Evolutionary conservation across 2,888 invertebrate genomes (phyloP), one percentile per base, ranked within the genome.

Genomic region (Perithous albicinctus): DNA sequence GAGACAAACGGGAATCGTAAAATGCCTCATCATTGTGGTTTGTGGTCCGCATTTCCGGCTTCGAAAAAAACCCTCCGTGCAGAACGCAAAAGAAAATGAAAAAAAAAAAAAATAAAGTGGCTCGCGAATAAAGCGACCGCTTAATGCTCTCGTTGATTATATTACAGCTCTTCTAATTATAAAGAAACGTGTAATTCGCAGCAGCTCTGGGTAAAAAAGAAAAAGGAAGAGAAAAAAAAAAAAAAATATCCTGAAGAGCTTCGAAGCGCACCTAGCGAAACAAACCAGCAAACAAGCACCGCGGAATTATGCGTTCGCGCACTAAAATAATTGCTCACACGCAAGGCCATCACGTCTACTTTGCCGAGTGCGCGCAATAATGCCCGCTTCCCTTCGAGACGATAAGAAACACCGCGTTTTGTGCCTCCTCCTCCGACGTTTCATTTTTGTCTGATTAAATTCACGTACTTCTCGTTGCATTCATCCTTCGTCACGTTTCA

Each of bases 241-340:
- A n/a, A n/a, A n/a, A n/a, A n/a, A n/a, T n/a, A n/a, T n/a, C n/a
- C n/a, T n/a, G n/a, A n/a, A n/a, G 54, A 54, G 23, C 48, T 32
- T 12, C 43, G 56, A 64, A 56, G 63, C 72, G 35, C 72, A 56
- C 64, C 56, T 72, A 56, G 75, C 51, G 48, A 74, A 75, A 78
- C 78, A 82, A 78, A 70, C 48, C 66, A 54, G 51, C 56, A 67
- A 46, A 29, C 35, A 6, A 56, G 26, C 46, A 56, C 64, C 63
- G 35, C 41, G 54, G 61, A 77, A 73, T 73, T 69, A 77, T 78
- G 66, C 59, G 73, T 77, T 61, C 75, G 78, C 48, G 73, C 74
- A 76, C 82, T 56, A 82, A 82, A 82, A 82, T 82, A 83, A 79
- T 80, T 74, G 80, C 77, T 64, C 73, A 64, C 73, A 67, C 23